Evolutionary conservation across 2,888 invertebrate genomes (phyloP).

Genomic region (Epirrhoe alternata): DNA sequence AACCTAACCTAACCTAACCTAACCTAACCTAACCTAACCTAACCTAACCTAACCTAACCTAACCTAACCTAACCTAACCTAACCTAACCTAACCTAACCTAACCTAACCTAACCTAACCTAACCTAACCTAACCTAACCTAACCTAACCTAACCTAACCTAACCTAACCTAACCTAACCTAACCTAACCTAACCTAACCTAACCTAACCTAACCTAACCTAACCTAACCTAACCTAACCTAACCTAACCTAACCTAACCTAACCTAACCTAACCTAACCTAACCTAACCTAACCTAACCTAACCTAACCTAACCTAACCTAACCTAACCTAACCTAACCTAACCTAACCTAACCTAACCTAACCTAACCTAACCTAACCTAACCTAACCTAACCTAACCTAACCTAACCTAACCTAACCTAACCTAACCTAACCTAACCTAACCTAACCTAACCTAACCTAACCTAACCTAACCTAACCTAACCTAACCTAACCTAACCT

Average conservation of each 20-base stretch:
- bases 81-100: constrained; percentile 27
- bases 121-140: constrained; percentile 47
- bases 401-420: constrained; percentile 44
- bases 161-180: constrained; percentile 35
- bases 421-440: constrained; percentile 35
- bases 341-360: constrained; percentile 30
- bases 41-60: constrained; percentile 37
- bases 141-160: constrained; percentile 44
- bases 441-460: too few species aligned
- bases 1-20: constrained; percentile 37
- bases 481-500: constrained; percentile 38
- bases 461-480: constrained; percentile 34
- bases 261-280: constrained; percentile 35
- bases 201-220: constrained; percentile 25
- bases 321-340: constrained; percentile 37
- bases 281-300: constrained; percentile 39
- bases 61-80: constrained; percentile 36
- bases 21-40: constrained; percentile 25
- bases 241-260: constrained; percentile 36
- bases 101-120: constrained; percentile 39
- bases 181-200: constrained; percentile 28
- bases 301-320: constrained; percentile 38
- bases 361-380: constrained; percentile 25
- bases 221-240: constrained; percentile 29
- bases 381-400: constrained; percentile 32